A percentile compares a stretch with the other conserved stretches of the same genome.
These are phyloP conservation scores for Polypedilum pembai DNA, from an alignment of 1,140 invertebrate species.

Conservation along the genomic window DNA sequence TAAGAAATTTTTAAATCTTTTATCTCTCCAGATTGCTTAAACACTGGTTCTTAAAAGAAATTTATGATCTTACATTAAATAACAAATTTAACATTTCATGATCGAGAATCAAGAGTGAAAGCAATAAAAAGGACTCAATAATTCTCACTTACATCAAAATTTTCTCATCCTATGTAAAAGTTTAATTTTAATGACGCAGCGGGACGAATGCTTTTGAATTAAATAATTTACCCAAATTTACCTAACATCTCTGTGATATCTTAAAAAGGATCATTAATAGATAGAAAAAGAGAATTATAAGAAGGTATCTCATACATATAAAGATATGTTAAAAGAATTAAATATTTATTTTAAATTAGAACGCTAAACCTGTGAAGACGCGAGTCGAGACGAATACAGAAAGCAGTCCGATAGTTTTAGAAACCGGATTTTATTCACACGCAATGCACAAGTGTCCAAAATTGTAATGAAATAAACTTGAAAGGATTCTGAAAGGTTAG, in stretches of 20 bases:
- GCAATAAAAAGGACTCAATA: conserved; percentile 6
- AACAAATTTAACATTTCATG: conserved; percentile 19
- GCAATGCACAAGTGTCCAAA: not conserved
- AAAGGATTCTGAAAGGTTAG: not conserved
- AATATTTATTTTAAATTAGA: conserved; percentile 20
- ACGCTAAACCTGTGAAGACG: not conserved
- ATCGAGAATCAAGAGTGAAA: not conserved
- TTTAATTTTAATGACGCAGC: conserved; percentile 18
- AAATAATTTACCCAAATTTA: conserved; percentile 1
- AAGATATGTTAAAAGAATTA: not conserved
- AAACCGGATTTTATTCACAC: conserved; percentile 17
- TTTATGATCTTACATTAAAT: not conserved
- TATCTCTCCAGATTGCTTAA: not conserved
- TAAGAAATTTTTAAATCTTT: not conserved
- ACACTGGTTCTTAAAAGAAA: not conserved
- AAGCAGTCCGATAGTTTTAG: not conserved
- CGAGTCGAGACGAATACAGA: not conserved
- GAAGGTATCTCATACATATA: too few species aligned
- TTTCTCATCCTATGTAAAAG: not conserved
- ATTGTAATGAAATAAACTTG: not conserved
- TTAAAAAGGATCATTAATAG: conserved; percentile 10
- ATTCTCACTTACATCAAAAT: conserved; percentile 9
- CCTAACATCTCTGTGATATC: not conserved
- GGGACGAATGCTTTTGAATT: conserved; percentile 16
- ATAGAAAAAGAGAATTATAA: too few species aligned